Percentiles rank a stretch among this genome's conserved stretches.
Conservation (phyloP, 2,888 invertebrate genomes). For the Philhelius pedissequus region DNA sequence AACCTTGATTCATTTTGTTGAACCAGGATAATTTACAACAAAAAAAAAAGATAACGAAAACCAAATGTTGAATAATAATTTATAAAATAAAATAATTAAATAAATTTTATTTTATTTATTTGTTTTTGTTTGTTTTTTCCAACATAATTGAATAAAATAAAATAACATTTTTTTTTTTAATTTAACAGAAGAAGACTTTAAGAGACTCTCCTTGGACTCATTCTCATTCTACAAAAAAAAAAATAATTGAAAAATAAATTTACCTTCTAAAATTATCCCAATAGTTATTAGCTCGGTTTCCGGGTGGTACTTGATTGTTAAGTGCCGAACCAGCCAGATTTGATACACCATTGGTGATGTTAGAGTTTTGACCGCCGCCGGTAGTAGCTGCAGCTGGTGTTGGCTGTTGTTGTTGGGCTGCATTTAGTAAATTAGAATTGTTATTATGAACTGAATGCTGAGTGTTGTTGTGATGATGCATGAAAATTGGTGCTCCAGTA, state of each 20-base stretch:
- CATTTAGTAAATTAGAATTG: conserved; percentile 76
- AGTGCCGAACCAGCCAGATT: conserved; percentile 78
- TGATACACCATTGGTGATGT: conserved; percentile 72
- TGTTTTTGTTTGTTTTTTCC: conserved; percentile 15
- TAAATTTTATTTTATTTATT: conserved; percentile 25
- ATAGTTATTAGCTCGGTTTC: conserved; percentile 94
- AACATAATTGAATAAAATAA: conserved; percentile 48
- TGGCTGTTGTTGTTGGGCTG: conserved; percentile 72
- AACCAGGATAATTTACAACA: background rate
- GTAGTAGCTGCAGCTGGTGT: conserved; percentile 32
- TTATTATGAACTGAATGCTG: conserved; percentile 75
- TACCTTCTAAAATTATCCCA: conserved; percentile 97
- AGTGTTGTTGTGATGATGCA: conserved; percentile 79
- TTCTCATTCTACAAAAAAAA: conserved; percentile 18
- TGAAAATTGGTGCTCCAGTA: conserved; percentile 75
- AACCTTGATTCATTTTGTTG: too few relatives aligned
- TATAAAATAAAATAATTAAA: conserved; percentile 19
- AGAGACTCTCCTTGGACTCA: background rate
- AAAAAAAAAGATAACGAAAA: too few relatives aligned
- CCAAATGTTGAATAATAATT: background rate
- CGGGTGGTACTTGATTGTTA: conserved; percentile 94
- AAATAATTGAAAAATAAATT: conserved; percentile 70
- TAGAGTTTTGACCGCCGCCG: conserved; percentile 38
- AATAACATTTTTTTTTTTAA: conserved; percentile 11
- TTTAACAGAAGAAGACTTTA: background rate